Conservation (phyloP, 2,113 vertebrate species). For the Orycteropus afer region DNA sequence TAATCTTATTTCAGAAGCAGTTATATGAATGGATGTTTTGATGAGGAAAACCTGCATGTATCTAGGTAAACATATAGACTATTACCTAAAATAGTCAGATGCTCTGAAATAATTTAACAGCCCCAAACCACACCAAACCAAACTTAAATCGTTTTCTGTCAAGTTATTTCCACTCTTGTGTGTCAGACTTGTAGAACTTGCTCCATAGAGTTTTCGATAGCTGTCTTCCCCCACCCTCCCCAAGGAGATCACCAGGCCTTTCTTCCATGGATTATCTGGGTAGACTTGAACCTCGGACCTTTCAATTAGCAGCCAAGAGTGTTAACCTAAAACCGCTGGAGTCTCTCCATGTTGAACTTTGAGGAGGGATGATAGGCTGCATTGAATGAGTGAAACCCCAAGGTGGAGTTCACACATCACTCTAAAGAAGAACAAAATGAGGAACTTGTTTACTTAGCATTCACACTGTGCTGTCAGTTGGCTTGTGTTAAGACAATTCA, state of each 20-base stretch:
- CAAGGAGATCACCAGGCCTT: background rate
- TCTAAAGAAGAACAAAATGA: constrained; percentile 26
- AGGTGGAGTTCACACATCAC: background rate
- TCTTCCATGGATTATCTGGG: background rate
- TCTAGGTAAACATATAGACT: background rate
- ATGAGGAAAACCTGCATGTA: background rate
- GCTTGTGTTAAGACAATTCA: background rate
- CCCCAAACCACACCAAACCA: background rate
- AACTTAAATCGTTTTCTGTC: background rate
- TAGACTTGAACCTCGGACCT: background rate
- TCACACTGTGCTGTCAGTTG: background rate
- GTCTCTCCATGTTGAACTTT: background rate
- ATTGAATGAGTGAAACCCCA: constrained; percentile 17
- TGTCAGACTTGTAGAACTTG: background rate
- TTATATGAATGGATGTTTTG: background rate
- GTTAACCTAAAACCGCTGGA: background rate
- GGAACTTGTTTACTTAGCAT: background rate
- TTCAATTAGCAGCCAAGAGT: background rate
- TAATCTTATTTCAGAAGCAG: constrained; percentile 2
- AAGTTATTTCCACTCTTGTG: background rate
- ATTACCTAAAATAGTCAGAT: background rate
- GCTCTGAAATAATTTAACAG: constrained; percentile 41
- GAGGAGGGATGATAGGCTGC: background rate
- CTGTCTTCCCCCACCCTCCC: too few relatives aligned
- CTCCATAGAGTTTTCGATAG: background rate